These are phyloP conservation scores for Lichenostomus cassidix DNA, from an alignment of 2,113 vertebrate genomes.

Conservation along the genomic window DNA sequence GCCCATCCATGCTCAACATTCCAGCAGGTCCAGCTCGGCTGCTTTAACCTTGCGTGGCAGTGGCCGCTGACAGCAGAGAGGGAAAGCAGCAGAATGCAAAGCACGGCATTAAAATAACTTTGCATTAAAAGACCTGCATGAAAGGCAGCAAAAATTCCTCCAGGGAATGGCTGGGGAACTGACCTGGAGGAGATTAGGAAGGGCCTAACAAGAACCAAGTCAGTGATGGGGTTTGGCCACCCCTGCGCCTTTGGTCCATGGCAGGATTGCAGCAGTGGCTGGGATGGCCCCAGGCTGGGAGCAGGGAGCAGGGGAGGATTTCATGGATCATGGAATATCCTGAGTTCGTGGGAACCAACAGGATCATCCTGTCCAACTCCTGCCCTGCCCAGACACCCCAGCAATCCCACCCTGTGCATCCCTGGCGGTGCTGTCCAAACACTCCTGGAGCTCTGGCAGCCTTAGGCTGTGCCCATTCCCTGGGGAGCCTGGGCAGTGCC, in stretches of 20 bases:
- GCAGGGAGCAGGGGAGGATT: neutral
- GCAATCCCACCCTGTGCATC: neutral
- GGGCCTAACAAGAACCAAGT: rapidly evolving
- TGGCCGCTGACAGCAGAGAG: neutral
- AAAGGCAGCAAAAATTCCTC: neutral
- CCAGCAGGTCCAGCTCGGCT: neutral
- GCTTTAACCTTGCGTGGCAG: neutral
- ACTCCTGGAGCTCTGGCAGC: neutral
- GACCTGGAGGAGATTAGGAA: neutral
- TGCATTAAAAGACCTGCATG: neutral
- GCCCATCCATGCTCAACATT: neutral
- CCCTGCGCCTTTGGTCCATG: rapidly evolving
- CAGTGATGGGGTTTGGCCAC: neutral
- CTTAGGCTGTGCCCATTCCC: neutral
- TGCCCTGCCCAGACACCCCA: neutral
- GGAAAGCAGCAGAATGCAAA: neutral
- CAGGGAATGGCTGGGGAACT: neutral
- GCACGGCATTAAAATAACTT: neutral
- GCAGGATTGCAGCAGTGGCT: rapidly evolving
- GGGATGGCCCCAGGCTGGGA: neutral
- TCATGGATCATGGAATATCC: neutral
- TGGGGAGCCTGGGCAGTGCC: neutral
- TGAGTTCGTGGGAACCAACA: neutral
- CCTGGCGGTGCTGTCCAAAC: rapidly evolving
- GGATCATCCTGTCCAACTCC: rapidly evolving